These are phyloP conservation scores for Rhizoglyphus robini DNA, from an alignment of 1,140 invertebrate genomes.

Conservation along the genomic window DNA sequence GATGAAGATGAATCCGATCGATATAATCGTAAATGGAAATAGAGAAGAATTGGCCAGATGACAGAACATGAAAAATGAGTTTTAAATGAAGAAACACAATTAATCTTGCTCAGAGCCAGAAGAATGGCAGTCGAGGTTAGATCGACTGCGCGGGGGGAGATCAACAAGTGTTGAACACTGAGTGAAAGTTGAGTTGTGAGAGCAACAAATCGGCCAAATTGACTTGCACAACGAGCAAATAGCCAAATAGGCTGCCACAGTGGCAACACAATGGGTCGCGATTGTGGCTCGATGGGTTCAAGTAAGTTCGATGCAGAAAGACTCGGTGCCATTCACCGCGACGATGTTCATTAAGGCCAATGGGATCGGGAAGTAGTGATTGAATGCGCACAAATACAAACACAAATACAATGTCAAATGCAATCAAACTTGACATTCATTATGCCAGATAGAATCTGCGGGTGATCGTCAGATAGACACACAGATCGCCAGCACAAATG, in stretches of 20 bases:
- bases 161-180: not conserved
- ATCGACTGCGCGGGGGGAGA: not conserved
- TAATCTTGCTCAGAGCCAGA: not conserved
- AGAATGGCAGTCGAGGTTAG: not conserved
- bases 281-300: not conserved
- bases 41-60: not conserved
- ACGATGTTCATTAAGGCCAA: not conserved
- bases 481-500: too few species aligned
- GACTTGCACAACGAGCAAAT: not conserved
- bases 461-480: not conserved
- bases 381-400: not conserved
- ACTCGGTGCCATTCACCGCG: not conserved
- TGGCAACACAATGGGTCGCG: not conserved
- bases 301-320: not conserved
- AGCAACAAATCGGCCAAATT: not conserved
- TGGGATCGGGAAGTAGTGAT: not conserved
- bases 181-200: not conserved
- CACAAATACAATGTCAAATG: not conserved
- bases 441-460: too few species aligned
- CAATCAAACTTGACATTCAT: slow-evolving; percentile 12
- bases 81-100: slow-evolving; percentile 9
- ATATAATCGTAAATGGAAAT: not conserved
- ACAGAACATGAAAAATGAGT: slow-evolving; percentile 11
- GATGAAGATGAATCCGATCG: slow-evolving; percentile 15
- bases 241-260: too few species aligned